Evolutionary conservation across 1,140 invertebrate genomes (phyloP), one percentile per base, ranked within the genome.

Genomic region (Bombus cullumanus): DNA sequence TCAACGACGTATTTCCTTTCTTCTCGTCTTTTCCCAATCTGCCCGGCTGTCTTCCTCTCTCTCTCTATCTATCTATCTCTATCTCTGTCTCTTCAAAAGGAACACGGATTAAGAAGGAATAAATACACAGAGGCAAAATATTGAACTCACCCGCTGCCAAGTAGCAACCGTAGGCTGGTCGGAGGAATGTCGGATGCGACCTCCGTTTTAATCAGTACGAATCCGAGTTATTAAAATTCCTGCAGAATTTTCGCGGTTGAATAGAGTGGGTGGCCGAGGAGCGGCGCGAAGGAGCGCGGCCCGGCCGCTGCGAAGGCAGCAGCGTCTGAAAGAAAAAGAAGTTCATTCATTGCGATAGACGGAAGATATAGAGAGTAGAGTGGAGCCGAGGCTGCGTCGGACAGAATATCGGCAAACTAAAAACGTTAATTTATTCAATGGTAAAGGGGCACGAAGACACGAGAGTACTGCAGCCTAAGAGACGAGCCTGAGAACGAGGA

Each of bases 341-440:
- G 73, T 79, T 89, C 86, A 88, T 92, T 91, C 90, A 87, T 91
- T 89, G 80, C 69, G 85, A 88, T 89, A 73, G 88, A 87, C 83
- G 88, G 84, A 90, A 90, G 78, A 91, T 86, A 90, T 91, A 92
- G 86, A 79, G 64, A 34, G 62, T 62, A 39, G 34, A 78, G 18
- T 18, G 72, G 72, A 78, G 80, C 39, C 6, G 66, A 53, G 53
- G 47, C 43, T 43, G 66, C 77, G 75, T 62, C 81, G 75, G 66
- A 57, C 76, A 75, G 91, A 93, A 92, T 93, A 94, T 93, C 90
- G 92, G 91, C 88, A 92, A 92, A 93, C 91, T 93, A 91, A 94
- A 93, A 93, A 93, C 92, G 91, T 93, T 93, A 94, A 94, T 94
- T 94, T 93, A 94, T 93, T 94, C 93, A 91, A 93, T 92, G 91